Percentiles rank a stretch among this genome's conserved stretches.
Conservation (phyloP, 2,797 vertebrate species). For the Poeciliopsis gracilis region DNA sequence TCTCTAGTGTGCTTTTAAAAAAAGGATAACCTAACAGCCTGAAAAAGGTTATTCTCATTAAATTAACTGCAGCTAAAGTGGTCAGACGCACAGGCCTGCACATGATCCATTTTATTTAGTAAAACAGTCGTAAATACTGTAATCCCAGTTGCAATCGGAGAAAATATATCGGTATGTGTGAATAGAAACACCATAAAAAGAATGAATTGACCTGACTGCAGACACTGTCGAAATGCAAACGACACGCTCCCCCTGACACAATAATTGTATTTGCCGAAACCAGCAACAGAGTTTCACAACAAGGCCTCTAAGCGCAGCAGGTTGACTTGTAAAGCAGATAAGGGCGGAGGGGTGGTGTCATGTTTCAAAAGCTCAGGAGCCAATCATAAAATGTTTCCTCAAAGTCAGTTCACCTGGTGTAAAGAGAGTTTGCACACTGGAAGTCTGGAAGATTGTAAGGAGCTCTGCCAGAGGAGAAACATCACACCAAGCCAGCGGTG, state of each 20-base stretch:
- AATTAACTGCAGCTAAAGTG: background rate
- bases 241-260: conserved; percentile 7
- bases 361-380: conserved; percentile 74
- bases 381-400: conserved; percentile 68
- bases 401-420: conserved; percentile 70
- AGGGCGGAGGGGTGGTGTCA: conserved; percentile 68
- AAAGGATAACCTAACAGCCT: background rate
- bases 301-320: conserved; percentile 13
- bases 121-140: background rate
- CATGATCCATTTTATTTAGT: background rate
- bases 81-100: background rate
- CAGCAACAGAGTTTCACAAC: conserved; percentile 18
- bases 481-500: conserved; percentile 57
- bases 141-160: background rate
- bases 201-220: conserved; percentile 2
- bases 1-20: conserved; percentile 33
- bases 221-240: conserved; percentile 27
- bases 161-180: background rate
- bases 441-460: conserved; percentile 71
- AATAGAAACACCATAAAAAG: background rate
- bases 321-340: conserved; percentile 52
- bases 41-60: background rate
- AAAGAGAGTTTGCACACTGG: conserved; percentile 62
- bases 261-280: conserved; percentile 13
- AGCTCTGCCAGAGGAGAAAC: conserved; percentile 57